phyloP scores from a whole-genome alignment of 2,797 vertebrate species.

The Myripristis jacobus region DNA sequence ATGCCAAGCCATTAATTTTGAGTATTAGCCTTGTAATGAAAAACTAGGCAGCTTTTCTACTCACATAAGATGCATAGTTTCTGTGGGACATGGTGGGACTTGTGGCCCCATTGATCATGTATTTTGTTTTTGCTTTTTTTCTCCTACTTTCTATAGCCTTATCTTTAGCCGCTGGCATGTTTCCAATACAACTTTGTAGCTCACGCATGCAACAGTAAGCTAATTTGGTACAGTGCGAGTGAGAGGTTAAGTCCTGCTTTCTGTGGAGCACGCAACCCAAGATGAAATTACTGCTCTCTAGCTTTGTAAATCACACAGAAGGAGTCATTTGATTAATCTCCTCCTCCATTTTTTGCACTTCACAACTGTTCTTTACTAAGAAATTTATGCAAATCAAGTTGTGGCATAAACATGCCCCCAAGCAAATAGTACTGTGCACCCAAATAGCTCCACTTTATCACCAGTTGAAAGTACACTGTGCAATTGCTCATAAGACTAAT shows the following conservation, averaged over 20 bases:
- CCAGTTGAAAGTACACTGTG: not conserved
- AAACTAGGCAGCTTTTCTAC: constrained; percentile 9
- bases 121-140: constrained; percentile 39
- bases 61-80: constrained; percentile 19
- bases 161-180: constrained; percentile 29
- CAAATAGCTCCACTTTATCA: not conserved
- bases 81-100: constrained; percentile 17
- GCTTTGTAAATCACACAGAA: constrained; percentile 38
- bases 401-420: not conserved
- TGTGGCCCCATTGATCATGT: constrained; percentile 43
- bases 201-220: constrained; percentile 31
- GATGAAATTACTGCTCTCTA: constrained; percentile 28
- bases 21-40: not conserved
- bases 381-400: constrained; percentile 7
- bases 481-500: not conserved
- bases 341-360: constrained; percentile 4
- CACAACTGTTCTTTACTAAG: constrained; percentile 1
- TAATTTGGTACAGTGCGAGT: constrained; percentile 32
- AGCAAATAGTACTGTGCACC: not conserved
- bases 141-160: constrained; percentile 31
- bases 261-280: constrained; percentile 8
- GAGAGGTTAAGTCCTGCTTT: constrained; percentile 25
- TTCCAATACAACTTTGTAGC: constrained; percentile 7
- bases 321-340: constrained; percentile 19
- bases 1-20: not conserved